These are phyloP conservation scores for Etia nguti DNA, from an alignment of 2,113 vertebrate species.

Conservation along the genomic window DNA sequence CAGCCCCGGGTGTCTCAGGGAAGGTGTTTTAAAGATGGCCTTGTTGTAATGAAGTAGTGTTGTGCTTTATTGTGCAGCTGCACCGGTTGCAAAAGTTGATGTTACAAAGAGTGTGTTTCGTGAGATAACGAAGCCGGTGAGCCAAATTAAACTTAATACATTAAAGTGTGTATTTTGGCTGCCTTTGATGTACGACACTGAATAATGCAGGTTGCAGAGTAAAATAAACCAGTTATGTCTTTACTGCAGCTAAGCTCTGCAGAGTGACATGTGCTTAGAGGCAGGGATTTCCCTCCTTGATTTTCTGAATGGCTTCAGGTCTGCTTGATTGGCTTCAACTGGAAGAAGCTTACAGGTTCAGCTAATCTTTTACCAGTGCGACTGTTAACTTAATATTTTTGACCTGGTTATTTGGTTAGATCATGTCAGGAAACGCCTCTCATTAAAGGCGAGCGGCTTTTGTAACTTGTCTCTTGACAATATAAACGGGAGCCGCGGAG, in stretches of 20 bases:
- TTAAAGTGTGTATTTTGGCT: not conserved
- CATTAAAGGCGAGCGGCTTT: not conserved
- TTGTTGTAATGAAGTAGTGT: not conserved
- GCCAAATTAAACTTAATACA: not conserved
- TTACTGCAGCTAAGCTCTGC: conserved; percentile 4
- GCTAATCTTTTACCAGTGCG: conserved; percentile 10
- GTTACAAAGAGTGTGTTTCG: not conserved
- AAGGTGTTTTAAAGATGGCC: not conserved
- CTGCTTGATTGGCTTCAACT: not conserved
- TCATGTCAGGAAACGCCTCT: conserved; percentile 4
- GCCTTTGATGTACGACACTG: conserved; percentile 22
- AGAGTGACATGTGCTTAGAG: not conserved
- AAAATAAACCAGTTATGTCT: not conserved
- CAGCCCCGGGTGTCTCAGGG: not conserved
- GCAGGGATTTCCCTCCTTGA: conserved; percentile 5
- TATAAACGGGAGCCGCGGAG: not conserved
- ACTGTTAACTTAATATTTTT: conserved; percentile 2
- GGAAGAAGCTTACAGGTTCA: not conserved
- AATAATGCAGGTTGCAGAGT: conserved; percentile 5
- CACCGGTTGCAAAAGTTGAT: not conserved
- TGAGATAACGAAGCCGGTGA: not conserved
- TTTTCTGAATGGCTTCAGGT: not conserved
- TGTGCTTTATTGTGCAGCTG: not conserved
- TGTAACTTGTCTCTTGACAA: not conserved
- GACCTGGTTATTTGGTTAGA: not conserved